Conservation (phyloP, 1,140 invertebrate species). For the Drosophila santomea region DNA sequence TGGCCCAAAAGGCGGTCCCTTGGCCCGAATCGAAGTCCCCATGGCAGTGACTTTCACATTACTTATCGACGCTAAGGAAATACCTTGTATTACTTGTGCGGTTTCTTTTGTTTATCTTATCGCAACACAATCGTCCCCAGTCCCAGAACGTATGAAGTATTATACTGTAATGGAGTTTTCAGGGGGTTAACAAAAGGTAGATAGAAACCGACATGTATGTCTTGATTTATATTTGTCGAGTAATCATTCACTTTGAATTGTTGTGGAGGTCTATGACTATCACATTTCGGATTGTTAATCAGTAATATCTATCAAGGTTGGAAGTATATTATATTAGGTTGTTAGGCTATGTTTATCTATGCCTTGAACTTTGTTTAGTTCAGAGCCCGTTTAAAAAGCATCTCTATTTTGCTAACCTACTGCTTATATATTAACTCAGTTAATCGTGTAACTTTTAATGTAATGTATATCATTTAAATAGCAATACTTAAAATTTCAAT, state of each 20-base stretch:
- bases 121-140: slow-evolving; percentile 28
- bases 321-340: neutral
- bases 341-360: neutral
- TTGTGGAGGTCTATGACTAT: neutral
- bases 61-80: slow-evolving; percentile 14
- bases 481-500: neutral
- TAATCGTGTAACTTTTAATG: neutral
- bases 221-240: slow-evolving; percentile 33
- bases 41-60: slow-evolving; percentile 49
- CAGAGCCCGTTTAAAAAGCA: neutral
- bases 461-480: neutral
- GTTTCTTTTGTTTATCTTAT: slow-evolving; percentile 51
- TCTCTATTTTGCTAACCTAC: slow-evolving; percentile 3
- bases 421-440: neutral
- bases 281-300: neutral
- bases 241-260: slow-evolving; percentile 10
- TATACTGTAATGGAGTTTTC: slow-evolving; percentile 50
- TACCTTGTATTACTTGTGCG: slow-evolving; percentile 10
- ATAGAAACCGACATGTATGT: slow-evolving; percentile 5
- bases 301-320: slow-evolving; percentile 1
- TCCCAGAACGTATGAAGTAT: slow-evolving; percentile 31
- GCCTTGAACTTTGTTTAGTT: slow-evolving; percentile 22
- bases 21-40: slow-evolving; percentile 21
- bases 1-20: slow-evolving; percentile 23
- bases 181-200: slow-evolving; percentile 23